Evolutionary conservation across 1,140 invertebrate genomes (phyloP).

Genomic region (Helicoverpa zea): DNA sequence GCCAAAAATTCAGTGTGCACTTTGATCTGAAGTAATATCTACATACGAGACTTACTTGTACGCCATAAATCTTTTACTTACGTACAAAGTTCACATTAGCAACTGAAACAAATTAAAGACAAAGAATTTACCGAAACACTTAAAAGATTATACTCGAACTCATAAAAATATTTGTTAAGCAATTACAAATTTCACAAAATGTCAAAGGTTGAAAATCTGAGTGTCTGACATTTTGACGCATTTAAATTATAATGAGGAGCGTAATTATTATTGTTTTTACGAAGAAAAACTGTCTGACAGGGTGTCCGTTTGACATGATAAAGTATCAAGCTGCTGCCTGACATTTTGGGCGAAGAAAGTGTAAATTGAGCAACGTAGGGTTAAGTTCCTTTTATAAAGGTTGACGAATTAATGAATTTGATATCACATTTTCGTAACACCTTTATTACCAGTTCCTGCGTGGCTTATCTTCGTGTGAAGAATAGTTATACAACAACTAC

Average conservation of each 20-base stretch:
- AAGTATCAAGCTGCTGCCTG: background rate
- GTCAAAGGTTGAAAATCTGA: background rate
- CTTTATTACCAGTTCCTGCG: too few relatives aligned
- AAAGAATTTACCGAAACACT: constrained; percentile 8
- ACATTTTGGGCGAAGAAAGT: constrained; percentile 3
- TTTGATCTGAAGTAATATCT: background rate
- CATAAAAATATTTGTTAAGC: constrained; percentile 7
- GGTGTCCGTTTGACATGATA: background rate
- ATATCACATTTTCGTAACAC: too few relatives aligned
- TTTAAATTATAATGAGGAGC: constrained; percentile 11
- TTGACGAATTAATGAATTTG: too few relatives aligned
- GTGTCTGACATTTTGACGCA: constrained; percentile 12
- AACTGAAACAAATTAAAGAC: background rate
- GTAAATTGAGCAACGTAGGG: background rate
- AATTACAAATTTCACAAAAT: constrained; percentile 7
- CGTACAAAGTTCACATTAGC: background rate
- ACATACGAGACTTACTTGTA: background rate
- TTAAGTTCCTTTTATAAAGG: background rate
- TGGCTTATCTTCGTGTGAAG: too few relatives aligned
- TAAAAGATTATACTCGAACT: background rate
- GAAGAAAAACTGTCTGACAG: constrained; percentile 28
- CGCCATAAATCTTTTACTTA: constrained; percentile 5
- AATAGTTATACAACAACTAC: too few relatives aligned
- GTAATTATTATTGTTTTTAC: constrained; percentile 15
- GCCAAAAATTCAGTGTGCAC: too few relatives aligned